Conservation (phyloP, 2,113 vertebrate genomes). For the Lepisosteus osseus region DNA sequence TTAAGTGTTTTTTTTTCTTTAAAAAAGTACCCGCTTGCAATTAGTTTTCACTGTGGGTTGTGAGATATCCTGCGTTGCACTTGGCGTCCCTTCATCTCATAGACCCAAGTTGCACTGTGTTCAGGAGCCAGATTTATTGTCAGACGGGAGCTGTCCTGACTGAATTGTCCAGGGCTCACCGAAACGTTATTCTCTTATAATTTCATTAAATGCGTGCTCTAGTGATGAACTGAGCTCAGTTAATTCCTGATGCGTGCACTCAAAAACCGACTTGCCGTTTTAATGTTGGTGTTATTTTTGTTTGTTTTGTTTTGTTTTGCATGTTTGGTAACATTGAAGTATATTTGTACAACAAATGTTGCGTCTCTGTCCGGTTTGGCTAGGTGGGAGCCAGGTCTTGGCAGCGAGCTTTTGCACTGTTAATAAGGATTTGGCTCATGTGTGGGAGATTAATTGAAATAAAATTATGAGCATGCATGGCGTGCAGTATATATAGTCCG, state of each 20-base stretch:
- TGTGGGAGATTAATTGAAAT: background rate
- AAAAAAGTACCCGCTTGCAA: background rate
- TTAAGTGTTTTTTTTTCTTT: slow-evolving; percentile 6
- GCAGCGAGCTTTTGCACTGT: background rate
- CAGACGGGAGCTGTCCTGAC: background rate
- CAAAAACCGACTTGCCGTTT: too few relatives aligned
- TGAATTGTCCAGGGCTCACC: too few relatives aligned
- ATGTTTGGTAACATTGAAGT: too few relatives aligned
- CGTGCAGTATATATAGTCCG: background rate
- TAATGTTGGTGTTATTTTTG: too few relatives aligned
- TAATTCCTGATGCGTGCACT: background rate
- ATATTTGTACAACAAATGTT: too few relatives aligned
- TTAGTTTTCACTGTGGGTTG: background rate
- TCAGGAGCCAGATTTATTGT: background rate
- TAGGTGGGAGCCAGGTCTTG: background rate
- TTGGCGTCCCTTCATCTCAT: slow-evolving; percentile 15
- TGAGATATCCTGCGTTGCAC: slow-evolving; percentile 13
- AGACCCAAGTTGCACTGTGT: background rate
- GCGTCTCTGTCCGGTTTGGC: too few relatives aligned
- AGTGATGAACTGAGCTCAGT: background rate
- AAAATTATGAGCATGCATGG: background rate
- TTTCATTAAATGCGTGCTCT: background rate
- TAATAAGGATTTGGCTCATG: slow-evolving; percentile 4
- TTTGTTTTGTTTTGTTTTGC: too few relatives aligned
- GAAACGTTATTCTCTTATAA: background rate